Percentiles rank a stretch among this genome's conserved stretches.
Evolutionary conservation across 2,888 invertebrate genomes (phyloP).

Genomic region (Luffia ferchaultella): DNA sequence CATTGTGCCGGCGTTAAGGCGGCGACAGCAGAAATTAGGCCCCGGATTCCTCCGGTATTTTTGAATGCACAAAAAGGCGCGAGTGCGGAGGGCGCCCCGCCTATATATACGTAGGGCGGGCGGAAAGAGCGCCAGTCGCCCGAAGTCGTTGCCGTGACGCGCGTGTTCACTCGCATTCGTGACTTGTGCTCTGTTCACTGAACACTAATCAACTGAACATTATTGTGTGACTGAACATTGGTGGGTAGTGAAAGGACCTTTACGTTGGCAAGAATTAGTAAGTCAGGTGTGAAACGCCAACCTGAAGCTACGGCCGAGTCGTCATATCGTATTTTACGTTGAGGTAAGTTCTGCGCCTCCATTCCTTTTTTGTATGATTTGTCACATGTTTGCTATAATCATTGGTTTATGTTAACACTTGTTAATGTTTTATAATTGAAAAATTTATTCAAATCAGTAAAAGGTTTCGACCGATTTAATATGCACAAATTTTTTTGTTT

Average conservation of each 20-base stretch:
- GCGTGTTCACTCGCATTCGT: not conserved
- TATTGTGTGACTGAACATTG: not conserved
- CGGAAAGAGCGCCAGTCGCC: constrained; percentile 49
- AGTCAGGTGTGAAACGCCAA: not conserved
- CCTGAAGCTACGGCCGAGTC: not conserved
- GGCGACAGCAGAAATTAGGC: constrained; percentile 59
- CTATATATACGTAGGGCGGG: constrained; percentile 45
- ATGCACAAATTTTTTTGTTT: not conserved
- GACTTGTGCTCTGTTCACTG: not conserved
- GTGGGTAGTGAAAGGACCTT: not conserved
- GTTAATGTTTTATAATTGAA: not conserved
- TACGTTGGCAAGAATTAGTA: not conserved
- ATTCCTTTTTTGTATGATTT: not conserved
- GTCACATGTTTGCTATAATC: not conserved
- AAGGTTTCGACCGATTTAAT: not conserved
- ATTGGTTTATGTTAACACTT: not conserved
- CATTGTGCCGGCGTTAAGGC: constrained; percentile 50
- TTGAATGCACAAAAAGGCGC: constrained; percentile 42
- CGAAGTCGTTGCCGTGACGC: not conserved
- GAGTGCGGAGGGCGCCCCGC: constrained; percentile 30
- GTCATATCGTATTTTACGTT: not conserved
- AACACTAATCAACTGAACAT: not conserved
- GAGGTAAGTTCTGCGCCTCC: not conserved
- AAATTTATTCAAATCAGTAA: not conserved
- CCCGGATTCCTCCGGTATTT: constrained; percentile 58